These are phyloP conservation scores for Misgurnus anguillicaudatus DNA, from an alignment of 2,113 vertebrate genomes.

Conservation along the genomic window DNA sequence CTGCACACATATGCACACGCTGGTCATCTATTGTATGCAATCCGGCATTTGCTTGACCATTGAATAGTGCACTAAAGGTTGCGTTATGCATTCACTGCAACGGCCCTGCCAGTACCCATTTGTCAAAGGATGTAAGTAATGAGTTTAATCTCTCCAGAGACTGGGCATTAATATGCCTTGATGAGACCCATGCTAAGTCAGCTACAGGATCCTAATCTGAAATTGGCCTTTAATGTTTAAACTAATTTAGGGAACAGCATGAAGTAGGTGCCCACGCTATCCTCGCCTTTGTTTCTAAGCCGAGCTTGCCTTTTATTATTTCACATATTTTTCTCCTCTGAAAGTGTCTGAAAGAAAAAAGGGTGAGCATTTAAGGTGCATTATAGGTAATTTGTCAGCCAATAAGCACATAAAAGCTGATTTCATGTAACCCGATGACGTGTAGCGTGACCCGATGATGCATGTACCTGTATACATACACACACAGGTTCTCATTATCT, in stretches of 20 bases:
- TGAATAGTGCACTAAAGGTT: neutral
- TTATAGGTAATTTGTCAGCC: slow-evolving; percentile 3
- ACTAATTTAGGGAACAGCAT: slow-evolving; percentile 39
- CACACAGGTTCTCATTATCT: slow-evolving; percentile 14
- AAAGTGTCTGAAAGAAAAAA: neutral
- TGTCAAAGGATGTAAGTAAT: slow-evolving; percentile 38
- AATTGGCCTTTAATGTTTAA: slow-evolving; percentile 50
- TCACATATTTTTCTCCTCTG: slow-evolving; percentile 1
- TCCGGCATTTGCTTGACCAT: neutral
- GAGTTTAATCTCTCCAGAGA: slow-evolving; percentile 35
- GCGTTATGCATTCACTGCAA: neutral
- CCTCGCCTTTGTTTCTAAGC: neutral
- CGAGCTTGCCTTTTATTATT: slow-evolving; percentile 12
- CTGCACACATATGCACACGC: too few species aligned
- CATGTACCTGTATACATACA: neutral
- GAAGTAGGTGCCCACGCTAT: slow-evolving; percentile 7
- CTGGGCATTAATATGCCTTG: slow-evolving; percentile 27
- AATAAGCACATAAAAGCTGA: neutral
- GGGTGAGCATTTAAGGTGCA: neutral
- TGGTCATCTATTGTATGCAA: neutral
- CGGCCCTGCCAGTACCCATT: slow-evolving; percentile 32
- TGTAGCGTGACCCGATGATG: neutral
- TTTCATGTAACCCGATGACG: neutral
- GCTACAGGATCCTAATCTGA: slow-evolving; percentile 34
- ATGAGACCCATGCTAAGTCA: slow-evolving; percentile 30